Evolutionary conservation across 2,113 vertebrate species (phyloP).

Genomic region (Cyanoderma ruficeps): DNA sequence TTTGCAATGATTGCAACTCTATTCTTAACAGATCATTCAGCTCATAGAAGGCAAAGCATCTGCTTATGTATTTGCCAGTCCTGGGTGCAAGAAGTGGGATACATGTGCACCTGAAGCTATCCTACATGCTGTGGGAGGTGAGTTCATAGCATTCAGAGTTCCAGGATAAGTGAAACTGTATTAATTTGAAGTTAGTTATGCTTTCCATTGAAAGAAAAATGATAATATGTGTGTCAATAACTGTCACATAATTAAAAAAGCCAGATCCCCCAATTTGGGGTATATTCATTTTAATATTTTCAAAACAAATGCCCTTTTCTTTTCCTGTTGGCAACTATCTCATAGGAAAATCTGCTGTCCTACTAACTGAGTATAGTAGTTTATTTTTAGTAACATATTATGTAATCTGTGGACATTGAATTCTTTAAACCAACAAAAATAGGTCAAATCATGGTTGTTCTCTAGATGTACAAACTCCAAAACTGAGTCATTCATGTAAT

Average conservation of each 20-base stretch:
- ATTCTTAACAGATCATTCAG: constrained; percentile 86
- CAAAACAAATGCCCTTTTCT: background rate
- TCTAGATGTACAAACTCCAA: background rate
- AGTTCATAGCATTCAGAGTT: constrained; percentile 13
- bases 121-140: constrained; percentile 92
- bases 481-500: background rate
- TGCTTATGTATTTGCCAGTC: constrained; percentile 95
- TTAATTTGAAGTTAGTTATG: background rate
- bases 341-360: background rate
- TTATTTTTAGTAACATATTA: background rate
- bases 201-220: background rate
- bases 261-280: background rate
- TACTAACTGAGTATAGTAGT: background rate
- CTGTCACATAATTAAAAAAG: background rate
- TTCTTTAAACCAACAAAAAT: constrained; percentile 1
- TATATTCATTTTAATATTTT: background rate
- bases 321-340: background rate
- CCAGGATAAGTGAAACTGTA: background rate
- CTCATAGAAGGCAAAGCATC: constrained; percentile 95
- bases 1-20: background rate
- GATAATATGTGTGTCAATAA: background rate
- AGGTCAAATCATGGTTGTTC: background rate
- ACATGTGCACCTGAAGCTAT: constrained; percentile 95
- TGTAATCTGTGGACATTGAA: background rate
- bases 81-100: constrained; percentile 98